These are phyloP conservation scores for Embiotoca jacksoni DNA, from an alignment of 2,113 vertebrate genomes.

Conservation along the genomic window DNA sequence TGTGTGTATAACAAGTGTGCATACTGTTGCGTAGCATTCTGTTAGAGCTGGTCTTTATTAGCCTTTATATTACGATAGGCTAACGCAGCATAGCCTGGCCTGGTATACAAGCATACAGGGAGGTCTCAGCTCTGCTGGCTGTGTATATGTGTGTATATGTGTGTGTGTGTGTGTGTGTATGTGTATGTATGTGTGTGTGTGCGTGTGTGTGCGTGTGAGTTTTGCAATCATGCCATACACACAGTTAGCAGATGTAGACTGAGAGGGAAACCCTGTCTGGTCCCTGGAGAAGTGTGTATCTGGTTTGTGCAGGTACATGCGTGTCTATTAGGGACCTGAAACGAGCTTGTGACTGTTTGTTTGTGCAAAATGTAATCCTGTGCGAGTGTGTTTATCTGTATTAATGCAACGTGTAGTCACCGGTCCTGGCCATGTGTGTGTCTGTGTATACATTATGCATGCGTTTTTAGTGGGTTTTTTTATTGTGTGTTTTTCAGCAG, in stretches of 20 bases:
- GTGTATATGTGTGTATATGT: background rate
- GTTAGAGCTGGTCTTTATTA: constrained; percentile 76
- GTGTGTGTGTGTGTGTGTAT: background rate
- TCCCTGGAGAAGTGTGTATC: constrained; percentile 38
- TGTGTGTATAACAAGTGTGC: constrained; percentile 37
- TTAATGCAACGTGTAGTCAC: constrained; percentile 42
- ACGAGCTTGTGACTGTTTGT: constrained; percentile 19
- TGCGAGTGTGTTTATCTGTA: constrained; percentile 34
- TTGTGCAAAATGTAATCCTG: constrained; percentile 30
- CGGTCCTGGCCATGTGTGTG: background rate
- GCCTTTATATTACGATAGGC: constrained; percentile 51
- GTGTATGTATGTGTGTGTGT: too few relatives aligned
- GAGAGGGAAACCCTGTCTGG: constrained; percentile 78
- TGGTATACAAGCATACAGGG: constrained; percentile 43
- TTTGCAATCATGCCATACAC: constrained; percentile 52
- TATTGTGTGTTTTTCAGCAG: constrained; percentile 22
- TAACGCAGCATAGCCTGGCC: constrained; percentile 38
- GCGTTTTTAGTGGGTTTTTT: constrained; percentile 7
- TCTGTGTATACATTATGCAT: background rate
- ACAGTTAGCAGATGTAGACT: constrained; percentile 64
- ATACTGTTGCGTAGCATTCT: constrained; percentile 28
- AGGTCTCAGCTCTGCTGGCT: constrained; percentile 41
- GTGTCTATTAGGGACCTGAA: background rate
- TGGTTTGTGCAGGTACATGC: background rate
- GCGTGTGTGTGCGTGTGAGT: constrained; percentile 18